Evolutionary conservation across 2,888 invertebrate species (phyloP), one percentile per base, ranked within the genome.

Genomic region (Dynastes maya): DNA sequence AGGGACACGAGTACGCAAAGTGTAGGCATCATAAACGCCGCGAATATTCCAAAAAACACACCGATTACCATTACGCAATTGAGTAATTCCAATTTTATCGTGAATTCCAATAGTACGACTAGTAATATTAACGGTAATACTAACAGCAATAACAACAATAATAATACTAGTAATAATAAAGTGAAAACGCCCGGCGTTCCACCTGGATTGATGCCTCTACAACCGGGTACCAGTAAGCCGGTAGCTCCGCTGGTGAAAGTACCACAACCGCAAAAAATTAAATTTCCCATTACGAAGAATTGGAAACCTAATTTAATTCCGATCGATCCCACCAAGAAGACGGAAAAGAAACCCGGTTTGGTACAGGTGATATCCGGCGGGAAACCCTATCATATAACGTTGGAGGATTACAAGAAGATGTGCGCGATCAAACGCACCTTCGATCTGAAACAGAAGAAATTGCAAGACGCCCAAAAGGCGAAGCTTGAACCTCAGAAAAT

Each of bases 401-500:
- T 95, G 51, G 93, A 94, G 71, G 95, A 95, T 85, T 95, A 94
- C 88, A 95, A 95, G 88, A 94, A 95, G 82, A 94, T 94, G 94
- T 94, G 94, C 87, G 91, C 94, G 77, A 91, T 94, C 87, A 90
- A 94, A 5, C 89, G 93, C 0, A 94, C 94, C 86, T 89, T 88
- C 79, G 89, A 89, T 80, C 83, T 88, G 81, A 88, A 87, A 77
- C 88, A 88, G 80, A 88, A 87, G 79, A 92, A 93, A 80, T 88
- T 93, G 1, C 90, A 93, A 83, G 89, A 93, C 40, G 91, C 91
- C 75, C 91, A 91, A 85, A 84, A 86, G 22, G 85, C 83, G 74
- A 86, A 80, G 53, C 51, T 61, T 53, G 78, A 74, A 27, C 45
- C 4, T 13, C 79, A 79, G 27, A 61, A 77, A 37, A 45, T 77